Evolutionary conservation across 2,888 invertebrate species (phyloP), one percentile per base, ranked within the genome.

Genomic region (Xanthorhoe designata): DNA sequence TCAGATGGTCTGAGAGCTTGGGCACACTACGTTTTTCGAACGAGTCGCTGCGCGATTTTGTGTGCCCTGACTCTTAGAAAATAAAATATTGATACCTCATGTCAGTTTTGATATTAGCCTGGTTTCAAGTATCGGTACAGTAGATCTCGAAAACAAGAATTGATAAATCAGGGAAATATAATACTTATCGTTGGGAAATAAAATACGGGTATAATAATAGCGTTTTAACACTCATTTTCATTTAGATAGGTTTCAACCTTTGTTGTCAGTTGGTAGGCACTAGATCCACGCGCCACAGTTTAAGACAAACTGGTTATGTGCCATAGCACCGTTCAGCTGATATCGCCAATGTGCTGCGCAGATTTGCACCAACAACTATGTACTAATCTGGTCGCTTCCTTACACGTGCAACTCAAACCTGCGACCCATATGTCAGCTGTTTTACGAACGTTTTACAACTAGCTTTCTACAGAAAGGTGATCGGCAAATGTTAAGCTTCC

Each of bases 391-490:
- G 17, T 64, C 71, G 82, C 79, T 86, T 86, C 86, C 86, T 84
- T 79, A 84, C 92, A 92, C 92, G 90, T 92, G 91, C 84, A 78
- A 78, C 83, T 82, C 82, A 77, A 86, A 82, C 81, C 75, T 73
- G 85, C 81, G 73, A 66, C 73, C 81, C 91, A 91, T 83, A 89
- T 92, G 91, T 82, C 81, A 71, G 59, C 17, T 82, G 85, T 87
- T 90, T 90, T 90, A 89, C 87, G 81, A 84, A 89, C 83, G 86
- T 89, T 91, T 91, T 90, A 91, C 89, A 87, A 85, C 90, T 82
- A 86, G 81, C 85, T 89, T 87, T 88, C 88, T 84, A 86, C 79
- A 86, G 90, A 89, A 91, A 92, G 91, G 90, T 91, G 88, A 91
- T 85, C 86, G 80, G 85, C 86, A 86, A 87, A 87, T 86, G 86